Percentiles rank a stretch among this genome's conserved stretches.
Evolutionary conservation across 2,113 vertebrate genomes (phyloP).

Genomic region (Chiloscyllium plagiosum): DNA sequence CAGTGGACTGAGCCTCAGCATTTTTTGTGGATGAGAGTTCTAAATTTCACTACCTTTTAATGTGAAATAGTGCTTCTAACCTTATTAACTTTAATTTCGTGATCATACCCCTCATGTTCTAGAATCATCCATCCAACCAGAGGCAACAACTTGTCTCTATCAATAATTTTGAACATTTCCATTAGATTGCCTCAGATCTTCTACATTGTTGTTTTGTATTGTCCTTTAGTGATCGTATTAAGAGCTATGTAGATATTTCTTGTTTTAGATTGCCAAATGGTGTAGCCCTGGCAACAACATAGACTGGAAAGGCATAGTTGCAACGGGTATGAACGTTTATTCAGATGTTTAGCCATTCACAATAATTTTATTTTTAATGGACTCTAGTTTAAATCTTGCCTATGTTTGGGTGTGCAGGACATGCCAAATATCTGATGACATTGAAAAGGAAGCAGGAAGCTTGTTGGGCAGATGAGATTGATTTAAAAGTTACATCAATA

Average conservation of each 20-base stretch:
- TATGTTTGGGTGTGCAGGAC: neutral
- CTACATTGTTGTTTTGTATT: neutral
- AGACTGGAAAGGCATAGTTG: neutral
- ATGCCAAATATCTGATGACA: neutral
- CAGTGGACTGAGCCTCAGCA: neutral
- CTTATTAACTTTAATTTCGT: neutral
- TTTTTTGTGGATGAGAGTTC: neutral
- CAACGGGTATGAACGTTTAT: neutral
- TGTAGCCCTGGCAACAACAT: neutral
- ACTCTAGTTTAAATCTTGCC: neutral
- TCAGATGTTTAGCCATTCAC: neutral
- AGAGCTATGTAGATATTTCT: neutral
- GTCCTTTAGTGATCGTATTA: neutral
- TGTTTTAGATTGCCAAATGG: neutral
- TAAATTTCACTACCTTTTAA: neutral
- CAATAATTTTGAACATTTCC: neutral
- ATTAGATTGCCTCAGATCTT: neutral
- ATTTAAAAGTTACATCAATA: neutral
- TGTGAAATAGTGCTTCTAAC: neutral
- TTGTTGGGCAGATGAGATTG: neutral
- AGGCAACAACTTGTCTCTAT: neutral
- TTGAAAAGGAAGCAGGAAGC: neutral
- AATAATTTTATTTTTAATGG: neutral
- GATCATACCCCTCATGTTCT: neutral
- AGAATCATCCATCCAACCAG: neutral